Percentiles rank a stretch among this genome's conserved stretches.
phyloP scores from a whole-genome alignment of 2,888 invertebrate genomes.

The Noctua janthe region DNA sequence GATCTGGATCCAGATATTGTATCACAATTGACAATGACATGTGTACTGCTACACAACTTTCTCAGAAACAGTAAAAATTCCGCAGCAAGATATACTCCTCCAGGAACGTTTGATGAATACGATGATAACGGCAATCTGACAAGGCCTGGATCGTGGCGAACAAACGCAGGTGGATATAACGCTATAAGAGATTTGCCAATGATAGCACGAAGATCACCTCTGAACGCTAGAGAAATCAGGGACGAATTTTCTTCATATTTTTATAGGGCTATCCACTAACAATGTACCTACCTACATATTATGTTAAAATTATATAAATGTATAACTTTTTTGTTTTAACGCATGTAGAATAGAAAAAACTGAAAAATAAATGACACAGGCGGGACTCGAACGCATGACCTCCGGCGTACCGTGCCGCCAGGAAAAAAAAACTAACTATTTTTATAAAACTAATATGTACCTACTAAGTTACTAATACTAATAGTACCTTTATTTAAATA shows the following conservation, averaged over 20 bases:
- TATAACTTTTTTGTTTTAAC: slow-evolving; percentile 34
- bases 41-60: too few species aligned
- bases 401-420: slow-evolving; percentile 41
- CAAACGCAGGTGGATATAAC: slow-evolving; percentile 47
- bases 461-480: slow-evolving; percentile 53
- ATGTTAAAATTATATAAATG: slow-evolving; percentile 32
- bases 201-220: slow-evolving; percentile 57
- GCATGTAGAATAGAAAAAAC: slow-evolving; percentile 42
- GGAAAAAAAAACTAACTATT: slow-evolving; percentile 41
- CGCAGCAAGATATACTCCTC: slow-evolving; percentile 44
- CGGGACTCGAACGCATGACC: slow-evolving; percentile 41
- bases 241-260: slow-evolving; percentile 58
- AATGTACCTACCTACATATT: slow-evolving; percentile 29
- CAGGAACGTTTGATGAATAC: slow-evolving; percentile 63
- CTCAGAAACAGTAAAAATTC: too few species aligned
- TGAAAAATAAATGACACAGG: slow-evolving; percentile 41
- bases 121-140: slow-evolving; percentile 37
- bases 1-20: too few species aligned
- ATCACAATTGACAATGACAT: too few species aligned
- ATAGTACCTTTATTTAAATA: slow-evolving; percentile 45
- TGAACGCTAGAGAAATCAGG: slow-evolving; percentile 54
- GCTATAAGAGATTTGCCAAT: slow-evolving; percentile 55
- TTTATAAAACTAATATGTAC: slow-evolving; percentile 39
- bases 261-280: slow-evolving; percentile 34
- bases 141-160: slow-evolving; percentile 55